phyloP scores from a whole-genome alignment of 2,888 invertebrate genomes.

The Macrosiphum euphorbiae region DNA sequence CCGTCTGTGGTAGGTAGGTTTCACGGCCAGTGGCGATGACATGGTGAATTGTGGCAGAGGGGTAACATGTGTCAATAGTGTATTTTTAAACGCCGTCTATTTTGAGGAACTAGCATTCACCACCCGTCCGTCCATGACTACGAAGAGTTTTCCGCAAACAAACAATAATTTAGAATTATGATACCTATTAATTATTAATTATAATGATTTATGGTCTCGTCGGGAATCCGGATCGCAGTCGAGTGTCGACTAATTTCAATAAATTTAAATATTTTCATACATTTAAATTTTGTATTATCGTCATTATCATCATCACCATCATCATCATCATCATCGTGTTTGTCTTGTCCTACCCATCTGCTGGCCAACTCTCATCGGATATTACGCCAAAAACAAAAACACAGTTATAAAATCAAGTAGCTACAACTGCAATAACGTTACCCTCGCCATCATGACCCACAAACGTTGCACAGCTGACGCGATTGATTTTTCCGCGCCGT shows the following conservation, averaged over 20 bases:
- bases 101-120: neutral
- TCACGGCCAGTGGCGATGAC: neutral
- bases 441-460: conserved; percentile 44
- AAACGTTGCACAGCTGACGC: conserved; percentile 53
- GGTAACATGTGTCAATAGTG: neutral
- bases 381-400: neutral
- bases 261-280: neutral
- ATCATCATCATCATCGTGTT: neutral
- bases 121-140: neutral
- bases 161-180: neutral
- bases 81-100: neutral
- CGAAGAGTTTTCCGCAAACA: neutral
- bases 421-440: neutral
- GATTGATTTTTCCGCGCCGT: conserved; percentile 48
- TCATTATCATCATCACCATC: neutral
- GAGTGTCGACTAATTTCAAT: neutral
- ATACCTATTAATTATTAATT: neutral
- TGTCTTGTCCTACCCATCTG: neutral
- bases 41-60: neutral
- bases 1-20: neutral
- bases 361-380: neutral
- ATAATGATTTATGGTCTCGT: neutral
- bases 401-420: neutral
- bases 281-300: neutral
- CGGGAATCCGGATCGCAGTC: neutral